Percentiles rank a stretch among this genome's conserved stretches.
Conservation (phyloP, 1,140 invertebrate genomes). For the Trichonephila inaurata region DNA sequence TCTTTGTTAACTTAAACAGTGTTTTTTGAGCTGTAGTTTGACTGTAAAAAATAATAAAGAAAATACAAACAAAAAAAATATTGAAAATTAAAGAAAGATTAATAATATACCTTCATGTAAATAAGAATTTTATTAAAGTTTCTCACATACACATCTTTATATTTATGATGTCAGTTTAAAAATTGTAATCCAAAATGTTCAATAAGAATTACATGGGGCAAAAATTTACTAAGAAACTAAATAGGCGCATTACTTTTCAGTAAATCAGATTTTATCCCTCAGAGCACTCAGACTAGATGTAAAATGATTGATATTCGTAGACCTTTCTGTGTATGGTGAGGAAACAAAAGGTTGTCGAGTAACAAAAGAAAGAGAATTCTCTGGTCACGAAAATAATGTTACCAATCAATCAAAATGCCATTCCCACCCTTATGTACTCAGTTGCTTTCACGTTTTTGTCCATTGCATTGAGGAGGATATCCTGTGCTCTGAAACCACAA, state of each 20-base stretch:
- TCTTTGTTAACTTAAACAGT: no score
- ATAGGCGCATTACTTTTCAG: not conserved
- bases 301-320: constrained; percentile 14
- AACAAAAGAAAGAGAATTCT: constrained; percentile 33
- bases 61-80: no score
- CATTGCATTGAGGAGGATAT: not conserved
- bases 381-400: constrained; percentile 47
- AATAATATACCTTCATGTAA: no score
- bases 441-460: not conserved
- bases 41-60: no score
- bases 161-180: no score
- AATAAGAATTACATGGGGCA: no score
- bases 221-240: no score
- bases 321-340: not conserved
- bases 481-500: not conserved
- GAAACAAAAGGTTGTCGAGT: constrained; percentile 25
- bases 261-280: constrained; percentile 27
- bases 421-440: not conserved
- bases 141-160: no score
- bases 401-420: constrained; percentile 35
- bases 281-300: not conserved
- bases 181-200: no score
- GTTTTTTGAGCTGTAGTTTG: no score
- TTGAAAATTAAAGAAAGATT: no score
- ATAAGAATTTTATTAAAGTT: no score